Evolutionary conservation across 2,888 invertebrate genomes (phyloP).

Genomic region (Ditula angustiorana): DNA sequence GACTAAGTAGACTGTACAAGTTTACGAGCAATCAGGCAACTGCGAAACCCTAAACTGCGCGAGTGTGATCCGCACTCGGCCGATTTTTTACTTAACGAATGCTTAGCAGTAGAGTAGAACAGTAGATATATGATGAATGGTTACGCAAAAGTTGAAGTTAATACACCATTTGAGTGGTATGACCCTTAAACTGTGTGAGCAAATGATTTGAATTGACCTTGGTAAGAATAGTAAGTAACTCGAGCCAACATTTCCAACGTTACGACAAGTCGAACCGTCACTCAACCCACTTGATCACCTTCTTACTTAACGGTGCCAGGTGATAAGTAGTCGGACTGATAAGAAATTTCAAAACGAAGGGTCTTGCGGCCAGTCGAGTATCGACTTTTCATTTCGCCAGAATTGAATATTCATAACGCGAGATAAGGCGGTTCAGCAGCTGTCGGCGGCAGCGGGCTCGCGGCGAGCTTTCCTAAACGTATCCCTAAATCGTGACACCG

Average conservation of each 20-base stretch:
- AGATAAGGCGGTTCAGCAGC: slow-evolving; percentile 45
- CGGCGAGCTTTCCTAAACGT: slow-evolving; percentile 29
- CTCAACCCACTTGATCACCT: slow-evolving; percentile 29
- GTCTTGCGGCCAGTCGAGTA: slow-evolving; percentile 59
- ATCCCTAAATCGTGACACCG: slow-evolving; percentile 76
- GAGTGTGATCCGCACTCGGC: too few species aligned
- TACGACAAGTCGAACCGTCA: slow-evolving; percentile 12
- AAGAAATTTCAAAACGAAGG: slow-evolving; percentile 38
- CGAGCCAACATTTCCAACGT: slow-evolving; percentile 24
- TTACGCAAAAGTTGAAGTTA: too few species aligned
- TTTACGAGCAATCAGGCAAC: too few species aligned
- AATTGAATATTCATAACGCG: slow-evolving; percentile 72
- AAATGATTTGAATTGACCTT: slow-evolving; percentile 1
- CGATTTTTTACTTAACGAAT: too few species aligned
- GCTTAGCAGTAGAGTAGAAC: too few species aligned
- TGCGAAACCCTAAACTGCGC: too few species aligned
- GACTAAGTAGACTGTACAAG: too few species aligned
- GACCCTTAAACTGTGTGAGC: neutral
- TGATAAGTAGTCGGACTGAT: slow-evolving; percentile 21
- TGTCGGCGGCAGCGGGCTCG: neutral
- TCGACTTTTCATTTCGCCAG: slow-evolving; percentile 68
- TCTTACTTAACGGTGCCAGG: slow-evolving; percentile 23
- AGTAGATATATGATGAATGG: too few species aligned
- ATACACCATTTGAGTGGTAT: too few species aligned
- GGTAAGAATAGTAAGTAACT: neutral